phyloP scores from a whole-genome alignment of 2,888 invertebrate genomes.

The Emmelina monodactyla region DNA sequence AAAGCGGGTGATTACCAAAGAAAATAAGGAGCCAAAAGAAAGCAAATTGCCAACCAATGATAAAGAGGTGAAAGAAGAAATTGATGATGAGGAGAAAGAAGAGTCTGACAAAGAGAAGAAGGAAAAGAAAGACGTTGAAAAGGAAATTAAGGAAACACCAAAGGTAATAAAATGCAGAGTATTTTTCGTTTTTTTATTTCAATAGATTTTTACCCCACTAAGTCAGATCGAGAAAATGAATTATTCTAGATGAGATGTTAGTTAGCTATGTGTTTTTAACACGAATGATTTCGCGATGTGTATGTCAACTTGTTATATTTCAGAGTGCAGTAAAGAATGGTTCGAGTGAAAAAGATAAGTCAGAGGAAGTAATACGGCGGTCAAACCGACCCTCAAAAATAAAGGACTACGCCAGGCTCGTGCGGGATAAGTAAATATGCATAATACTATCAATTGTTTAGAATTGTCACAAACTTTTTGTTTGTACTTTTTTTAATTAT shows the following conservation, averaged over 20 bases:
- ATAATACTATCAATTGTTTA: no score
- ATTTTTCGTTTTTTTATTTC: no score
- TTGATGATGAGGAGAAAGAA: conserved; percentile 16
- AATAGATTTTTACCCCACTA: no score
- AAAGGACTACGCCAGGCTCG: conserved; percentile 66
- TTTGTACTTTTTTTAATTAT: no score
- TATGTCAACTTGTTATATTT: no score
- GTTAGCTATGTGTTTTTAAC: no score
- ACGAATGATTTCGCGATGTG: no score
- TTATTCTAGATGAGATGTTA: no score
- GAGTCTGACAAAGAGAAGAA: conserved; percentile 17
- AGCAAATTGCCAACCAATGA: conserved; percentile 29
- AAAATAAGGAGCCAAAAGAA: conserved; percentile 48
- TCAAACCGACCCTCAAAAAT: conserved; percentile 59
- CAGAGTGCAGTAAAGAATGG: conserved; percentile 43
- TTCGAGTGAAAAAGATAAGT: conserved; percentile 23
- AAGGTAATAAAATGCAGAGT: no score
- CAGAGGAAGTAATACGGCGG: conserved; percentile 46
- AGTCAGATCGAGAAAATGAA: no score
- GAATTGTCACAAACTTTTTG: no score
- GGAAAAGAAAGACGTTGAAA: conserved; percentile 17
- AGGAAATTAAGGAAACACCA: conserved; percentile 17
- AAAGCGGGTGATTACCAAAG: conserved; percentile 30
- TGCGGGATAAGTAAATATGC: conserved; percentile 41
- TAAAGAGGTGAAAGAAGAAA: conserved; percentile 20